Conservation (phyloP, 2,797 vertebrate genomes). For the Pseudochaenichthys georgianus region DNA sequence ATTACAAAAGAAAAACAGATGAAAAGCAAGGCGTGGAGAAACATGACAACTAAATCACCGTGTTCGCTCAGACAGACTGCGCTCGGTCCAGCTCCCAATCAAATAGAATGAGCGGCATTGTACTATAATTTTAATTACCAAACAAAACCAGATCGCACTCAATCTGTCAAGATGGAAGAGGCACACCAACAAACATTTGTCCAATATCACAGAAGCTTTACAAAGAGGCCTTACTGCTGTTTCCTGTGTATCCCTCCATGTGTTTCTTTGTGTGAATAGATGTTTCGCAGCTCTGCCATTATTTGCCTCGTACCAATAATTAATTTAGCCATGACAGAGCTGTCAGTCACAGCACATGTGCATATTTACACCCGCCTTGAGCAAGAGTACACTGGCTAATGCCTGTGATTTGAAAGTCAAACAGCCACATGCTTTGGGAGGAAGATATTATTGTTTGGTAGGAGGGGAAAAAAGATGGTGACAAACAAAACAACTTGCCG, state of each 20-base stretch:
- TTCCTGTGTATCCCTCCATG: constrained; percentile 81
- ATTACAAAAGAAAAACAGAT: constrained; percentile 65
- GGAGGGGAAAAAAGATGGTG: constrained; percentile 72
- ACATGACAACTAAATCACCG: constrained; percentile 70
- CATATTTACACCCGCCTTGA: constrained; percentile 85
- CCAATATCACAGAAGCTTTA: constrained; percentile 81
- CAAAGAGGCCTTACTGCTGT: constrained; percentile 80
- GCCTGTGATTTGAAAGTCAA: constrained; percentile 86
- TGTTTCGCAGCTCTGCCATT: constrained; percentile 82
- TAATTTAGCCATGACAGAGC: constrained; percentile 85
- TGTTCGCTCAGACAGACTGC: constrained; percentile 68
- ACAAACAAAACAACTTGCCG: constrained; percentile 86
- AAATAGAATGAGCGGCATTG: constrained; percentile 67
- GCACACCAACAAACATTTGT: constrained; percentile 85
- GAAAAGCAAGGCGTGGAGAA: constrained; percentile 55
- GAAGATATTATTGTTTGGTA: constrained; percentile 84
- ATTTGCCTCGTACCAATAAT: constrained; percentile 84
- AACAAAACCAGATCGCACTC: constrained; percentile 81
- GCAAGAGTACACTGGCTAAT: constrained; percentile 83
- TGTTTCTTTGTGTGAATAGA: constrained; percentile 85
- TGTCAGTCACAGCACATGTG: constrained; percentile 85
- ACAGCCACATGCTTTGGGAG: constrained; percentile 83
- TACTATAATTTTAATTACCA: constrained; percentile 82
- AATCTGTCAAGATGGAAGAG: constrained; percentile 76
- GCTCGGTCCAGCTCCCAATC: constrained; percentile 67